Base-by-base conservation (phyloP, 1,140 invertebrate species). In the Bombus pascuorum region DNA sequence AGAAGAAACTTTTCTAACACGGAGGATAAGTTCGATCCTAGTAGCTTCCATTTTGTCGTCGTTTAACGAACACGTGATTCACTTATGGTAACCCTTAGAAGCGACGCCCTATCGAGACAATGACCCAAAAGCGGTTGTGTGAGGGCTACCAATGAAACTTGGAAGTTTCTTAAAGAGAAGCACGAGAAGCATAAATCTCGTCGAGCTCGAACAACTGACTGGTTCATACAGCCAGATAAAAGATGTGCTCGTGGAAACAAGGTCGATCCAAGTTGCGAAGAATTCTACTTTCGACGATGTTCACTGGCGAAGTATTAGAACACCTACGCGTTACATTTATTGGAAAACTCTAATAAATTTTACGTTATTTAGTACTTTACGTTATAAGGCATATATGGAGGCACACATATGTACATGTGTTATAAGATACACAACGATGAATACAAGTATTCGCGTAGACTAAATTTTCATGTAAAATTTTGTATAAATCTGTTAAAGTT, bases 51-150 rank as follows among this genome's bases (percentile, higher is more conserved):
- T 53, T 75, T 75, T 25, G 73, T 34, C 73, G 42, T 6, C 32
- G 44, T 75, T 75, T 75, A 75, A 75, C n/a, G 73, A 53, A 75
- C 28, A 53, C 32, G 44, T 32, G 73, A 75, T 75, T 32, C n/a
- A 25, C 44, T 34, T 34, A 25, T 3, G n/a, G 18, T 6, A 8
- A 12, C 22, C n/a, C 4, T 34, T 53, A 44, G 44, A 22, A 32
- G 18, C n/a, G 42, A 32, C 42, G 72, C 22, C 39, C 37, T 42
- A 72, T 42, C 71, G 28, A 75, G 73, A 75, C 73, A 75, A 75
- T 34, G 73, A 53, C 44, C 32, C 73, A 53, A 44, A 75, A 53
- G 44, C 73, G 28, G 53, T 68, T 75, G 44, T 34, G 18, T 3
- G 44, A n/a, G 44, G 44, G 22, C 22, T 53, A 4, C 15, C 44